Evolutionary conservation across 2,888 invertebrate genomes (phyloP).

Genomic region (Drosophila trichaetosa): DNA sequence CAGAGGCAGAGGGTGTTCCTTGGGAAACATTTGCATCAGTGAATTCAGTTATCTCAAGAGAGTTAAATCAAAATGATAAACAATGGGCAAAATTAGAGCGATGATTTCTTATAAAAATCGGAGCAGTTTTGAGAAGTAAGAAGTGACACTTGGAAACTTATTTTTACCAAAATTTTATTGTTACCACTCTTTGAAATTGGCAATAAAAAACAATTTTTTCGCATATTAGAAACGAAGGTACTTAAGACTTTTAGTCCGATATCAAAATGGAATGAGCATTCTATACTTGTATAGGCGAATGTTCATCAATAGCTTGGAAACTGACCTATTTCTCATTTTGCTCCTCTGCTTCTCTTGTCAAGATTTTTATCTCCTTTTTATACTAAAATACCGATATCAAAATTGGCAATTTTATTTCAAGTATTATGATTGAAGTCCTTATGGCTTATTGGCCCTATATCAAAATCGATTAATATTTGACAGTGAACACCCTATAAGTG

Average conservation of each 20-base stretch:
- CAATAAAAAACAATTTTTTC: neutral
- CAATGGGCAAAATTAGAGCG: neutral
- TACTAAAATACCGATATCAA: neutral
- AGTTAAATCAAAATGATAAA: neutral
- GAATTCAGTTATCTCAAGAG: neutral
- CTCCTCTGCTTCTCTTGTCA: neutral
- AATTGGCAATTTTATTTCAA: neutral
- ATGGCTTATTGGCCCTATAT: neutral
- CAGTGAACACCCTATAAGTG: constrained; percentile 43
- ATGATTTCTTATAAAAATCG: neutral
- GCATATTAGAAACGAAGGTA: neutral
- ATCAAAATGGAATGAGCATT: too few relatives aligned
- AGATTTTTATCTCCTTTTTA: neutral
- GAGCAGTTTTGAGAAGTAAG: neutral
- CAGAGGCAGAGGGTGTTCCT: neutral
- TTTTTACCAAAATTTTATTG: too few relatives aligned
- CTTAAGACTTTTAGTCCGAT: too few relatives aligned
- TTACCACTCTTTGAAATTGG: neutral
- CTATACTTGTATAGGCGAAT: neutral
- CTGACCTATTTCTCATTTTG: neutral
- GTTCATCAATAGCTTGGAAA: neutral
- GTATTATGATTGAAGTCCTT: neutral
- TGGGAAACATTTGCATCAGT: neutral
- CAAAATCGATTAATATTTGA: neutral
- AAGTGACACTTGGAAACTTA: neutral